These are phyloP conservation scores for Rhadina sibilatrix DNA, from an alignment of 2,113 vertebrate species.

Conservation along the genomic window DNA sequence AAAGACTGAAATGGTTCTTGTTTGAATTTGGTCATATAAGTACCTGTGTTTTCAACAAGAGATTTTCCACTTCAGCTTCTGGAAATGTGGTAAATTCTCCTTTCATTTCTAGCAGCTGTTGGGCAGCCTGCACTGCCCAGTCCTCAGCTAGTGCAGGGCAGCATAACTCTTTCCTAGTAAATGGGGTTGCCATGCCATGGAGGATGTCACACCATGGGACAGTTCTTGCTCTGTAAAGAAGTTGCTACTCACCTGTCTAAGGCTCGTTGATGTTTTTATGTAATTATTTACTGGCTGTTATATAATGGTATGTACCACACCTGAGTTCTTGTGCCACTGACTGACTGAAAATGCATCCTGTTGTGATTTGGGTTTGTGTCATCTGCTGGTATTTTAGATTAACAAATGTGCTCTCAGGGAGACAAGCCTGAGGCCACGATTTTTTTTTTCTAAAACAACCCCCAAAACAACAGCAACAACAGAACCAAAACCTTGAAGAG, in stretches of 20 bases:
- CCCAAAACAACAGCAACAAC: neutral
- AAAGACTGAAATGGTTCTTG: neutral
- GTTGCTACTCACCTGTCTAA: neutral
- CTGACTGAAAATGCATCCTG: neutral
- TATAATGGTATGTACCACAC: neutral
- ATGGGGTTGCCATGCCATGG: rapidly evolving
- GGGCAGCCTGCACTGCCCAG: neutral
- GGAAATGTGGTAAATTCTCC: neutral
- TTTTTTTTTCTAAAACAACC: neutral
- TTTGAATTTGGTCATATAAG: neutral
- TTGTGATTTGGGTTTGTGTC: neutral
- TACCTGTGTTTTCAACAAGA: neutral
- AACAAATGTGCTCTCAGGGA: neutral
- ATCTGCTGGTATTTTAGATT: neutral
- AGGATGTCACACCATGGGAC: neutral
- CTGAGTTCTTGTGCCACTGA: neutral
- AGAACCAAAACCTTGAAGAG: neutral
- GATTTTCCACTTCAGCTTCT: neutral
- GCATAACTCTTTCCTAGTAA: neutral
- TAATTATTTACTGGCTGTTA: neutral
- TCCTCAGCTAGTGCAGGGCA: neutral
- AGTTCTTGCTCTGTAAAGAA: neutral
- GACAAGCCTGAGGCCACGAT: neutral
- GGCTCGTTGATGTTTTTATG: neutral
- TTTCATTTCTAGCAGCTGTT: neutral